Percentiles rank a stretch among this genome's conserved stretches.
Conservation (phyloP, 1,140 invertebrate species). For the Bradynema listronoti region DNA sequence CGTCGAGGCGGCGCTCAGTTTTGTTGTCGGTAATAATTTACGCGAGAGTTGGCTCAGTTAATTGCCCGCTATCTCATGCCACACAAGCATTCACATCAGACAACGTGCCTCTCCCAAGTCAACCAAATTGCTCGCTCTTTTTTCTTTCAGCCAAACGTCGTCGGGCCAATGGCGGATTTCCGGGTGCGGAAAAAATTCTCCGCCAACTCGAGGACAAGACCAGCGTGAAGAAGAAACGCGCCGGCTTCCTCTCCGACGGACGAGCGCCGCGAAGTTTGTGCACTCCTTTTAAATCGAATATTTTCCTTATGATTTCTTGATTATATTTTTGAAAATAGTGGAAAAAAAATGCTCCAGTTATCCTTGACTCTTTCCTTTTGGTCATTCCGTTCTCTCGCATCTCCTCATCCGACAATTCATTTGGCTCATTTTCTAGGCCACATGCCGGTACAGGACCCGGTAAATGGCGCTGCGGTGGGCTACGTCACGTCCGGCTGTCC, state of each 20-base stretch:
- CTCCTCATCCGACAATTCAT: too few species aligned
- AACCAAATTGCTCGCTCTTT: background rate
- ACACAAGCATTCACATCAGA: too few species aligned
- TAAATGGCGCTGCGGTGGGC: constrained; percentile 68
- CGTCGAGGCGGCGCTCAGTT: constrained; percentile 78
- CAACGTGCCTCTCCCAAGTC: background rate
- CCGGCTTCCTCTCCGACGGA: constrained; percentile 67
- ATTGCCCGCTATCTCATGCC: too few species aligned
- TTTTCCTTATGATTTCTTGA: too few species aligned
- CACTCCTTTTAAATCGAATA: too few species aligned
- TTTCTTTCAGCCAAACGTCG: constrained; percentile 50
- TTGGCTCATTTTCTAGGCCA: constrained; percentile 59
- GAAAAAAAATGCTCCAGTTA: too few species aligned
- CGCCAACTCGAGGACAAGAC: constrained; percentile 65
- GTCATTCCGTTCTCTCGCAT: too few species aligned
- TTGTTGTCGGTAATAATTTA: constrained; percentile 75
- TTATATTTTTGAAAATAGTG: too few species aligned
- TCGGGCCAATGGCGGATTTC: constrained; percentile 60
- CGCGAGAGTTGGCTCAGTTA: too few species aligned
- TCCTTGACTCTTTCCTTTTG: too few species aligned
- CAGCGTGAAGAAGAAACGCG: constrained; percentile 67
- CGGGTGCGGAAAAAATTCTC: constrained; percentile 61
- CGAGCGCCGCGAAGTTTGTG: constrained; percentile 66
- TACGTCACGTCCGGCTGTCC: constrained; percentile 86
- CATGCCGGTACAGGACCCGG: constrained; percentile 60